Evolutionary conservation across 2,888 invertebrate genomes (phyloP).

Genomic region (Psococerastis gibbosa): DNA sequence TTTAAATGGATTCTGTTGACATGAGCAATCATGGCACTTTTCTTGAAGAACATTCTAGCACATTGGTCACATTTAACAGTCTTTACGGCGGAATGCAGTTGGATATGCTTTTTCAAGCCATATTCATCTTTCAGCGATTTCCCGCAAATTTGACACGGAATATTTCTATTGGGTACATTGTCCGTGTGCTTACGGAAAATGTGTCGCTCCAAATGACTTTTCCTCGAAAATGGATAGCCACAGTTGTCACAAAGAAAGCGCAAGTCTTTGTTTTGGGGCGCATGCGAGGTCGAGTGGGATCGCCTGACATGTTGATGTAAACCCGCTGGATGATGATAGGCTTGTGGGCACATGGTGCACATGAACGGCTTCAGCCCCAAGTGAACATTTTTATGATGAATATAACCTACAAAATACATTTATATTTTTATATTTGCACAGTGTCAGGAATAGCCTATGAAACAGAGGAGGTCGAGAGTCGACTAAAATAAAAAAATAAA

Average conservation of each 20-base stretch:
- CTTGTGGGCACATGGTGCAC: slow-evolving; percentile 12
- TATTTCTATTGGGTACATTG: background rate
- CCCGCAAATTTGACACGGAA: background rate
- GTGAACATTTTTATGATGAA: slow-evolving; percentile 18
- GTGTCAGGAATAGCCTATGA: too few relatives aligned
- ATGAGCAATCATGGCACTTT: slow-evolving; percentile 17
- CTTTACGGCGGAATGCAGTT: slow-evolving; percentile 17
- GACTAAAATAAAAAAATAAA: too few relatives aligned
- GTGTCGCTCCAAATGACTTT: slow-evolving; percentile 17
- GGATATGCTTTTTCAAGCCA: slow-evolving; percentile 16
- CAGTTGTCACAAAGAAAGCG: slow-evolving; percentile 1
- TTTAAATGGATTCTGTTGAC: slow-evolving; percentile 17
- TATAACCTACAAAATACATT: too few relatives aligned
- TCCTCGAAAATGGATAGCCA: slow-evolving; percentile 17
- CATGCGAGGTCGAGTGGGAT: background rate
- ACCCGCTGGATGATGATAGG: background rate
- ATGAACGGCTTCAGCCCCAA: slow-evolving; percentile 18
- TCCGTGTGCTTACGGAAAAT: slow-evolving; percentile 10
- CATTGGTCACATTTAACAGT: slow-evolving; percentile 18
- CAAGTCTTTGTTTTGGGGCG: too few relatives aligned
- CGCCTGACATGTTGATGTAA: background rate
- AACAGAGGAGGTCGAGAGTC: too few relatives aligned
- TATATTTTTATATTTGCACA: too few relatives aligned
- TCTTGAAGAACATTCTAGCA: slow-evolving; percentile 18
- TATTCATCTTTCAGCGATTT: slow-evolving; percentile 17